These are phyloP conservation scores for Lumbricus terrestris DNA, from an alignment of 2,888 invertebrate species.

Conservation along the genomic window DNA sequence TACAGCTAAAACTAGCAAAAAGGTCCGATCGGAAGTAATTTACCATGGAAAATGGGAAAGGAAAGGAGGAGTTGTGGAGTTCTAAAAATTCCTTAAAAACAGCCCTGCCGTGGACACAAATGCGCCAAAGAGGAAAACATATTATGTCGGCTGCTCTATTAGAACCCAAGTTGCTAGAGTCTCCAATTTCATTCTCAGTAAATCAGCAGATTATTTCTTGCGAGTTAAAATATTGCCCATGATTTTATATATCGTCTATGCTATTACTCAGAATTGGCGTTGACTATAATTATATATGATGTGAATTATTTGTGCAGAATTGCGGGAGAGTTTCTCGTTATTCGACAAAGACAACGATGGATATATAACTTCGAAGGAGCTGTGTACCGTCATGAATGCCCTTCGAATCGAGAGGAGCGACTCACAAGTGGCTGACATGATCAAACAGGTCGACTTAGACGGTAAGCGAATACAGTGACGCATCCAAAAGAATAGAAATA, in stretches of 20 bases:
- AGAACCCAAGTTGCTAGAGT: no score
- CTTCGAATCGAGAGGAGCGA: conserved; percentile 35
- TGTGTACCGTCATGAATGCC: conserved; percentile 35
- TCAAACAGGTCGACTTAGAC: conserved; percentile 38
- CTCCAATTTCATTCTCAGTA: not conserved
- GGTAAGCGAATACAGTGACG: conserved; percentile 23
- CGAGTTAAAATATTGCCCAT: not conserved
- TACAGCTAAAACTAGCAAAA: no score
- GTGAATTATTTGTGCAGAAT: conserved; percentile 24
- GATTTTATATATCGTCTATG: not conserved
- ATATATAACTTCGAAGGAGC: conserved; percentile 34
- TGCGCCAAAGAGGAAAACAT: no score
- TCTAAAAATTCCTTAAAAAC: no score
- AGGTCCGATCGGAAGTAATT: no score
- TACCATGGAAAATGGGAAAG: no score
- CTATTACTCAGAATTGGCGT: not conserved
- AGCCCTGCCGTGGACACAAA: no score
- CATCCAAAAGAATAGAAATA: no score
- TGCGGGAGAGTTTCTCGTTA: conserved; percentile 35
- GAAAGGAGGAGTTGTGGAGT: no score
- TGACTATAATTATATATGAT: not conserved
- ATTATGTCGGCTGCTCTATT: no score
- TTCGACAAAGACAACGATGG: conserved; percentile 40
- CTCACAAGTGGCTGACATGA: conserved; percentile 37
- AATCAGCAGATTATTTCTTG: not conserved